Evolutionary conservation across 30 jellyfish, hydroid and myxozoan genomes (phyloP).

Genomic region (Phacellophora camtschatica): DNA sequence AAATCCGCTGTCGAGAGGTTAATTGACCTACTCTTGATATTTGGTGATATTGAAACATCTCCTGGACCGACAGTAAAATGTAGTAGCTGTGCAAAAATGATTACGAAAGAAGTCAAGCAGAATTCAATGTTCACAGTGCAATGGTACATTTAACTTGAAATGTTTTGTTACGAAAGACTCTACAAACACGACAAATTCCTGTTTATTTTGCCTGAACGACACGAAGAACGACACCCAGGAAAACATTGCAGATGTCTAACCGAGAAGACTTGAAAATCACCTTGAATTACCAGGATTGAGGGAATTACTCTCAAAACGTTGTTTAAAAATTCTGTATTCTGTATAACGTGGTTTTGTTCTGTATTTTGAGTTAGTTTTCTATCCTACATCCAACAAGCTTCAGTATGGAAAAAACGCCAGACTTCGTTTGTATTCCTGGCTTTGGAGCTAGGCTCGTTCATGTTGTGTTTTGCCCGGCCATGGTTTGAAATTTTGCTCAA

Average conservation of each 20-base stretch:
- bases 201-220: conserved; percentile 6
- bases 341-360: too few species aligned
- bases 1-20: background rate
- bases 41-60: background rate
- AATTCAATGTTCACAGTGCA: conserved; percentile 1
- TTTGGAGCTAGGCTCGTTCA: too few species aligned
- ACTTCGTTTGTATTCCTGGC: too few species aligned
- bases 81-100: background rate
- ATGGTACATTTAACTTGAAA: background rate
- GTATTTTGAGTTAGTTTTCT: too few species aligned
- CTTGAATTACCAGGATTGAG: conserved; percentile 1
- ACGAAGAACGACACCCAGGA: background rate
- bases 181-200: background rate
- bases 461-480: too few species aligned
- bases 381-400: too few species aligned
- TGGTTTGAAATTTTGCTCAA: too few species aligned
- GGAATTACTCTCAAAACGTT: conserved; percentile 21
- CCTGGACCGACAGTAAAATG: conserved; percentile 8
- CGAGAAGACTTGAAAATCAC: background rate
- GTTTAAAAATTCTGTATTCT: background rate
- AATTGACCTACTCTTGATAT: conserved; percentile 9
- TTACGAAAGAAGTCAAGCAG: background rate
- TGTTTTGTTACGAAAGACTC: background rate
- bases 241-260: conserved; percentile 21
- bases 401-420: too few species aligned